Evolutionary conservation across 2,888 invertebrate genomes (phyloP).

Genomic region (Drymonia ruficornis): DNA sequence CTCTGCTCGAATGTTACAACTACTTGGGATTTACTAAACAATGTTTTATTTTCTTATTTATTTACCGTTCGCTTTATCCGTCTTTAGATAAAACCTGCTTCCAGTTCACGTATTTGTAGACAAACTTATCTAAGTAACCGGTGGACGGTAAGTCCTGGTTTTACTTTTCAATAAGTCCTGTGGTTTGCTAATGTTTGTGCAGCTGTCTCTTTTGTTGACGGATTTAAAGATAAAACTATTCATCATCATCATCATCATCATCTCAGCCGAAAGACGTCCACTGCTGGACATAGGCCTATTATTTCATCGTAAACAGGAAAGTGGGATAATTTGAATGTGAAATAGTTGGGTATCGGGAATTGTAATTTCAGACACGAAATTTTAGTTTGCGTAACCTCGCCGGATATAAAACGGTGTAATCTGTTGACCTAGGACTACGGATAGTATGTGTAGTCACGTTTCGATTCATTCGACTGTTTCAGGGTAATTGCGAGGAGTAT

Average conservation of each 20-base stretch:
- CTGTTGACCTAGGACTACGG: constrained; percentile 22
- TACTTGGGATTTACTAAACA: constrained; percentile 59
- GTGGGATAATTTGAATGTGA: not conserved
- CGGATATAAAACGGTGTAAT: constrained; percentile 25
- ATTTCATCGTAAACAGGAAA: too few relatives aligned
- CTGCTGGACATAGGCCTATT: too few relatives aligned
- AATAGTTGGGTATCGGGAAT: constrained; percentile 14
- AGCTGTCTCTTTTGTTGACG: not conserved
- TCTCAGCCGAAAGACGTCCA: too few relatives aligned
- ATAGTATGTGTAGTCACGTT: constrained; percentile 27
- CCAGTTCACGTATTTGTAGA: constrained; percentile 11
- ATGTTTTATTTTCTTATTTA: constrained; percentile 46
- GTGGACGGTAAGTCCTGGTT: constrained; percentile 6
- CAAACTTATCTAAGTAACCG: constrained; percentile 13
- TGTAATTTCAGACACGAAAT: constrained; percentile 18
- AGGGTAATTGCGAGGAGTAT: constrained; percentile 4
- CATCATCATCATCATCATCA: too few relatives aligned
- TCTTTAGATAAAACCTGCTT: constrained; percentile 20
- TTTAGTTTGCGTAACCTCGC: constrained; percentile 30
- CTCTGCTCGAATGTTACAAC: constrained; percentile 49
- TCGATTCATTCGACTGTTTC: constrained; percentile 9
- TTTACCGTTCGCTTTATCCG: constrained; percentile 24
- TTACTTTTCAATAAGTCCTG: not conserved
- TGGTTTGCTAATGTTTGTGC: constrained; percentile 1
- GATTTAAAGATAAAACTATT: not conserved